Base-by-base conservation (phyloP, 2,888 invertebrate genomes). In the Eristalis tenax region DNA sequence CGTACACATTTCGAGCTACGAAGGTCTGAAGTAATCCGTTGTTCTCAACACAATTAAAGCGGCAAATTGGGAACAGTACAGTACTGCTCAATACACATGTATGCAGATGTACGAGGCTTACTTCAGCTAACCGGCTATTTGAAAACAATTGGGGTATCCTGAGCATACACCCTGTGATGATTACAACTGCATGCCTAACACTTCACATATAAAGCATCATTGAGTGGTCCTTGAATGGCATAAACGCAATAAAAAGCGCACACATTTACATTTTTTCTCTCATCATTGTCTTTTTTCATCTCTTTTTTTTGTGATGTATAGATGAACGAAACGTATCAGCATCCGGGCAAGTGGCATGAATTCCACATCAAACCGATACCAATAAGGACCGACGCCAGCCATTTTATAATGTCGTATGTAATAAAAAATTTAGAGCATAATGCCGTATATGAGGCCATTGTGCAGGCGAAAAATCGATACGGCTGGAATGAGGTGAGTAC, bases 311-410 rank as follows among this genome's bases (percentile, higher is more conserved):
- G n/a, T 40, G n/a, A 11, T 35, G 23, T 74, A 66, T 71, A 96
- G 96, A 95, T 96, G 93, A 96, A 96, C 93, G 96, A 96, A 93
- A 95, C 96, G 0, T 95, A 95, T 93, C 95, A 96, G 90, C 95
- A 95, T 92, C 96, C 96, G 1, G 96, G 96, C 0, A 94, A 95
- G 83, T 96, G 96, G 96, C 95, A 96, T 91, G 96, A 96, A 88
- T 91, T 91, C 88, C 92, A 92, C 88, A 92, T 93, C 83, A 92
- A 92, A 76, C 93, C 93, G 59, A 92, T 91, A 40, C 91, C 93
- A 32, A 90, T 92, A 64, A 90, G 93, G 75, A 91, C 92, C 22
- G 93, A 92, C 85, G 90, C 90, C 50, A 91, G 92, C 68, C 94
- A 94, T 90, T 94, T 94, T 89, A 92, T 94, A 89, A 96, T 96